phyloP scores from a whole-genome alignment of 2,797 vertebrate species.

The Chelidonichthys spinosus region DNA sequence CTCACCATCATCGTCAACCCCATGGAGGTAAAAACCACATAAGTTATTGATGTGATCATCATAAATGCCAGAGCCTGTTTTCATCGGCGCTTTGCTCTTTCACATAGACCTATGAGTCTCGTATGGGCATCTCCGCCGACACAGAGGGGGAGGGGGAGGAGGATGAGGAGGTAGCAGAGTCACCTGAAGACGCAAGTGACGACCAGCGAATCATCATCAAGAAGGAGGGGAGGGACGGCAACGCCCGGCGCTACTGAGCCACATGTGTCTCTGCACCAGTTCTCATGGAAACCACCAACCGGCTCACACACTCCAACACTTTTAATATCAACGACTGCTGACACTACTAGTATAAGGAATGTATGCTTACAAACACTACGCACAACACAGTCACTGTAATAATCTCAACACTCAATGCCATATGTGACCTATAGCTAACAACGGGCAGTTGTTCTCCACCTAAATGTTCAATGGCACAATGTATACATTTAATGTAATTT shows the following conservation, averaged over 20 bases:
- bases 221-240: conserved; percentile 84
- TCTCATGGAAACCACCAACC: conserved; percentile 75
- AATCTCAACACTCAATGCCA: conserved; percentile 70
- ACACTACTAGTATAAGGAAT: conserved; percentile 87
- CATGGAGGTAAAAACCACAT: conserved; percentile 90
- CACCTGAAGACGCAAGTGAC: conserved; percentile 85
- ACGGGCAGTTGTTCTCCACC: conserved; percentile 76
- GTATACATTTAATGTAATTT: conserved; percentile 80
- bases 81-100: not conserved
- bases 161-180: conserved; percentile 90
- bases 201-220: conserved; percentile 91
- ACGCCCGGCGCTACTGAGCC: conserved; percentile 89
- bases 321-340: conserved; percentile 81
- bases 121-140: conserved; percentile 83
- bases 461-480: conserved; percentile 86
- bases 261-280: conserved; percentile 66
- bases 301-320: conserved; percentile 76
- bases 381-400: conserved; percentile 81
- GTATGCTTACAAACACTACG: conserved; percentile 83
- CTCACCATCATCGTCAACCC: conserved; percentile 99
- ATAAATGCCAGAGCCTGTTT: not conserved
- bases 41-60: not conserved
- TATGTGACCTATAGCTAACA: conserved; percentile 79
- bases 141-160: conserved; percentile 83
- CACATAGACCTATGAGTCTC: conserved; percentile 84